Evolutionary conservation across 2,113 vertebrate genomes (phyloP).

Genomic region (Oryzias curvinotus): DNA sequence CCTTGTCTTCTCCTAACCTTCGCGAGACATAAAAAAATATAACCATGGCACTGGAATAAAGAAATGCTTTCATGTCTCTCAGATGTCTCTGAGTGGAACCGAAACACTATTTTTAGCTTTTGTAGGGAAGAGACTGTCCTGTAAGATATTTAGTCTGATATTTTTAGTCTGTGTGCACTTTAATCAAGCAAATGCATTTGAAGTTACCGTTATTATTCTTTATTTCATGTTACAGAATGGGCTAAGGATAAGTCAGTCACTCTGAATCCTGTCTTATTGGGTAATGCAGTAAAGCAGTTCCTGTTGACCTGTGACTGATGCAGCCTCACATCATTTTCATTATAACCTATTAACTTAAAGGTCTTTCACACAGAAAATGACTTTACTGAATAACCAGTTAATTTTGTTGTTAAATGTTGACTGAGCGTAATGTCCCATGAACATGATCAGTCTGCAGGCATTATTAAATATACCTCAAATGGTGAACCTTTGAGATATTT

Average conservation of each 20-base stretch:
- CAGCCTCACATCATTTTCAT: slow-evolving; percentile 62
- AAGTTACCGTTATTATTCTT: slow-evolving; percentile 18
- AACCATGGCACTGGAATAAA: too few relatives aligned
- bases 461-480: too few relatives aligned
- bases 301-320: slow-evolving; percentile 70
- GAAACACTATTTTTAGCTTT: too few relatives aligned
- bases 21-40: too few relatives aligned
- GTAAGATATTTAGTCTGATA: too few relatives aligned
- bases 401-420: not conserved
- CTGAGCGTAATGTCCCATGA: not conserved
- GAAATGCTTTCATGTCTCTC: too few relatives aligned
- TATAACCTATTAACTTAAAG: slow-evolving; percentile 65
- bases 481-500: too few relatives aligned
- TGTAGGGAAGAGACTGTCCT: too few relatives aligned
- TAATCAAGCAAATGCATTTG: too few relatives aligned
- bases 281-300: slow-evolving; percentile 66
- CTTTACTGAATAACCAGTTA: not conserved
- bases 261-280: slow-evolving; percentile 63
- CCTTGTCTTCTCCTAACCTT: slow-evolving; percentile 15
- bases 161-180: too few relatives aligned
- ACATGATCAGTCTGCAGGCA: too few relatives aligned
- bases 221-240: slow-evolving; percentile 15
- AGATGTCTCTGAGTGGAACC: too few relatives aligned
- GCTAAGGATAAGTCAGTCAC: slow-evolving; percentile 45
- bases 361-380: slow-evolving; percentile 40